Conservation (phyloP, 2,888 invertebrate species). For the Troides aeacus region DNA sequence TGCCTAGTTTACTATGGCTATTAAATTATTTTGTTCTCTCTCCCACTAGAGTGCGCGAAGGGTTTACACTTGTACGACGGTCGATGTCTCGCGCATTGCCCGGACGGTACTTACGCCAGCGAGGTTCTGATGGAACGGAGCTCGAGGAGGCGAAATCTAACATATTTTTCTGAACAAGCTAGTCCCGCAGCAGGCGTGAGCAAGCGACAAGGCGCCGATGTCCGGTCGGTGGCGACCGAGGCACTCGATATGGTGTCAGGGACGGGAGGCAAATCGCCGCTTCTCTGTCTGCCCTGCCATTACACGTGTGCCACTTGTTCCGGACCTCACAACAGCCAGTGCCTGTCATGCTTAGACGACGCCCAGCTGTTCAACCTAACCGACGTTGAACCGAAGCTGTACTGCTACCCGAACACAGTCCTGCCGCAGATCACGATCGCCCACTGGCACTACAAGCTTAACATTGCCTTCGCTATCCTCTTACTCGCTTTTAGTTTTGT, state of each 20-base stretch:
- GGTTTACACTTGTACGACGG: constrained; percentile 81
- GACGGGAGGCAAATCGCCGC: constrained; percentile 49
- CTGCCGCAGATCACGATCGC: constrained; percentile 65
- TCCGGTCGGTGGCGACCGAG: constrained; percentile 49
- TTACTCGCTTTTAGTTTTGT: constrained; percentile 54
- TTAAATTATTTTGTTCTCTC: constrained; percentile 67
- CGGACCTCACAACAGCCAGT: constrained; percentile 85
- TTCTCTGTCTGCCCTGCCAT: constrained; percentile 84
- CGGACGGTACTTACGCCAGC: constrained; percentile 72
- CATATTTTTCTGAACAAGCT: constrained; percentile 52
- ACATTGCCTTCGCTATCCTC: constrained; percentile 61
- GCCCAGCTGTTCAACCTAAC: constrained; percentile 75
- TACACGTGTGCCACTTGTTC: constrained; percentile 86
- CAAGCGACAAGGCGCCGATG: constrained; percentile 54
- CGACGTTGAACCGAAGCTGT: constrained; percentile 61
- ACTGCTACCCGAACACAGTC: constrained; percentile 75
- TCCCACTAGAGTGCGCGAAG: constrained; percentile 83
- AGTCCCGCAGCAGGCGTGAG: constrained; percentile 39
- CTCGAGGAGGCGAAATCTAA: constrained; percentile 68
- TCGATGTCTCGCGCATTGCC: constrained; percentile 81
- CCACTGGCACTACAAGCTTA: constrained; percentile 70
- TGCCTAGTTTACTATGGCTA: constrained; percentile 51
- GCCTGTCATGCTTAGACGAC: constrained; percentile 84
- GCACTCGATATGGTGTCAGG: constrained; percentile 61
- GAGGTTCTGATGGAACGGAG: constrained; percentile 60